These are phyloP conservation scores for Pseudorhombus dupliciocellatus DNA, from an alignment of 2,113 vertebrate genomes.

Conservation along the genomic window DNA sequence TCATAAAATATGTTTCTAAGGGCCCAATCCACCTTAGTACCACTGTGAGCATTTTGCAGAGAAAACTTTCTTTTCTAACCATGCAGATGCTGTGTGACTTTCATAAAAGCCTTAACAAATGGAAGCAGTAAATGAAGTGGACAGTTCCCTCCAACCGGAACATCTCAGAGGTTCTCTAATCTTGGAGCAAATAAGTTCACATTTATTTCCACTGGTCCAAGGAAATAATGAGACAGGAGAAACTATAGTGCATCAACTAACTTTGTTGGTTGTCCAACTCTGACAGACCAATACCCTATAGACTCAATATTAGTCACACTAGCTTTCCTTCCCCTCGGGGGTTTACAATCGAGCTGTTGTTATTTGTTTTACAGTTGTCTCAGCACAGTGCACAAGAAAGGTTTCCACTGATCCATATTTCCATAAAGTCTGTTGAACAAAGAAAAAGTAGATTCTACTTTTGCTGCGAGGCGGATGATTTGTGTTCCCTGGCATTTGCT, in stretches of 20 bases:
- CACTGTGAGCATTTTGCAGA: conserved; percentile 21
- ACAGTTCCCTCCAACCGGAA: conserved; percentile 66
- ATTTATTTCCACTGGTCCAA: conserved; percentile 61
- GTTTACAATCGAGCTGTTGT: conserved; percentile 19
- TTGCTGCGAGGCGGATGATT: conserved; percentile 9
- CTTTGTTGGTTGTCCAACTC: conserved; percentile 33
- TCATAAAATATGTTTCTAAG: too few species aligned
- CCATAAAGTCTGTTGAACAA: not conserved
- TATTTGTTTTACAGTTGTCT: conserved; percentile 38
- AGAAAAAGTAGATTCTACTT: not conserved
- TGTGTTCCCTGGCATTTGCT: conserved; percentile 1
- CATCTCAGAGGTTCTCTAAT: conserved; percentile 58
- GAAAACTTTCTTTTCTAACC: conserved; percentile 52
- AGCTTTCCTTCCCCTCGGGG: conserved; percentile 19
- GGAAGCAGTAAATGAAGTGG: conserved; percentile 69
- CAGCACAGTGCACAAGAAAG: not conserved
- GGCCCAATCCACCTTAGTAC: too few species aligned
- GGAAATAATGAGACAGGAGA: conserved; percentile 59
- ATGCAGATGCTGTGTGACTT: conserved; percentile 70
- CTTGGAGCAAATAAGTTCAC: conserved; percentile 61
- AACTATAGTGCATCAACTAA: conserved; percentile 52
- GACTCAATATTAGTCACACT: conserved; percentile 37
- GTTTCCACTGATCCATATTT: conserved; percentile 12
- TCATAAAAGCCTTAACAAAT: conserved; percentile 69
- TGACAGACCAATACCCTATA: conserved; percentile 28